Conservation (phyloP, 2,797 vertebrate genomes). For the Chromobotia macracanthus region DNA sequence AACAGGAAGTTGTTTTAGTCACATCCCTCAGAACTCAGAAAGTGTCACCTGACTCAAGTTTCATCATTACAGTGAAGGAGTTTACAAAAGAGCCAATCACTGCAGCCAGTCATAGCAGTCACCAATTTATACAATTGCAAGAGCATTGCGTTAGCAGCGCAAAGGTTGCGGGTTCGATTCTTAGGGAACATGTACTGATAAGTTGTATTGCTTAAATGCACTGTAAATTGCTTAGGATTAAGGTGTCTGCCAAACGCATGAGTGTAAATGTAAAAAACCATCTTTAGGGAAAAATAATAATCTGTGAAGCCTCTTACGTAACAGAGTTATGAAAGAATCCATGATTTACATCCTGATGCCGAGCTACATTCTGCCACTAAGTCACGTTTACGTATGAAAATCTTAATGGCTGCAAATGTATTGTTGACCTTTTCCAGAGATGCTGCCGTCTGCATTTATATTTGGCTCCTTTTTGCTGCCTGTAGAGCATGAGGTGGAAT, state of each 20-base stretch:
- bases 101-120: not conserved
- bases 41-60: not conserved
- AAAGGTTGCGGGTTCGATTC: no score
- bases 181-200: no score
- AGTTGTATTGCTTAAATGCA: no score
- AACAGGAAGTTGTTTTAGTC: conserved; percentile 23
- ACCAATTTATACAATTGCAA: not conserved
- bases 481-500: conserved; percentile 51
- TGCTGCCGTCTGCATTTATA: conserved; percentile 47
- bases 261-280: conserved; percentile 12
- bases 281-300: conserved; percentile 35
- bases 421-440: conserved; percentile 43
- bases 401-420: conserved; percentile 23
- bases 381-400: conserved; percentile 26
- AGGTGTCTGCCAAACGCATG: no score
- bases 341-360: conserved; percentile 12
- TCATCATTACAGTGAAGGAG: conserved; percentile 5
- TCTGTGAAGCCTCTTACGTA: conserved; percentile 32
- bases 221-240: no score
- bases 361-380: not conserved
- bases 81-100: not conserved
- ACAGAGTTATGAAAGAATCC: conserved; percentile 32
- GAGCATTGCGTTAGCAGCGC: not conserved
- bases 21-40: not conserved
- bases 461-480: conserved; percentile 48